phyloP scores from a whole-genome alignment of 2,797 vertebrate species.

The Microctenopoma stevenorrisi region DNA sequence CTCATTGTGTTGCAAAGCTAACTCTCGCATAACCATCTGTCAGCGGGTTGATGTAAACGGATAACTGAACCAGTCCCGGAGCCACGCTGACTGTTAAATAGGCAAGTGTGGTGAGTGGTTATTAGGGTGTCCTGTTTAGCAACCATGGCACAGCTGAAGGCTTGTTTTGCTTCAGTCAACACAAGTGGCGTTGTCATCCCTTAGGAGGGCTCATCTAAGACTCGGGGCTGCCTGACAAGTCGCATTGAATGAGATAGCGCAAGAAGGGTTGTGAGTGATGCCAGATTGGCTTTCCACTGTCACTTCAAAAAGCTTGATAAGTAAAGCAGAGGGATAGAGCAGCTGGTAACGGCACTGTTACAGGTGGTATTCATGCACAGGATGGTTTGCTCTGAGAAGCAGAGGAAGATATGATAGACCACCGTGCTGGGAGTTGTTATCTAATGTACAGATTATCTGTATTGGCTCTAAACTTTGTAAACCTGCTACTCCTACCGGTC shows the following conservation, averaged over 20 bases:
- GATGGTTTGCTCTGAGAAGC: conserved; percentile 8
- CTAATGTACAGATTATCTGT: not conserved
- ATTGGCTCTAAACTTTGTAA: not conserved
- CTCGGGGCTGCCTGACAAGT: conserved; percentile 63
- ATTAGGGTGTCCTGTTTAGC: conserved; percentile 54
- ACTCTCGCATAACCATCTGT: conserved; percentile 44
- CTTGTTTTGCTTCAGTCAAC: conserved; percentile 69
- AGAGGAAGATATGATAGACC: conserved; percentile 1
- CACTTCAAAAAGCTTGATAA: conserved; percentile 54
- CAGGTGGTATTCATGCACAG: conserved; percentile 50
- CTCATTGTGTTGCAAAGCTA: conserved; percentile 38
- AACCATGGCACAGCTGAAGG: conserved; percentile 39
- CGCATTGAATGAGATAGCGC: conserved; percentile 54
- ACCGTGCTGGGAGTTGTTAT: not conserved
- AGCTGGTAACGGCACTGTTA: conserved; percentile 42
- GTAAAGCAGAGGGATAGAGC: conserved; percentile 28
- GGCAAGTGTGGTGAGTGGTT: conserved; percentile 38
- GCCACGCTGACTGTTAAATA: conserved; percentile 42
- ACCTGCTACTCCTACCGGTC: too few species aligned
- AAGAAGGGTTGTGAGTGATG: conserved; percentile 52
- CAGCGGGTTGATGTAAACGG: conserved; percentile 49
- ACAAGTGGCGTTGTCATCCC: conserved; percentile 63
- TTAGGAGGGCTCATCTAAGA: conserved; percentile 57
- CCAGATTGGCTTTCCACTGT: conserved; percentile 64
- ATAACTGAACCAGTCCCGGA: conserved; percentile 49